A percentile compares a stretch with the other conserved stretches of the same genome.
Evolutionary conservation across 2,888 invertebrate species (phyloP).

Genomic region (Tenodera sinensis): DNA sequence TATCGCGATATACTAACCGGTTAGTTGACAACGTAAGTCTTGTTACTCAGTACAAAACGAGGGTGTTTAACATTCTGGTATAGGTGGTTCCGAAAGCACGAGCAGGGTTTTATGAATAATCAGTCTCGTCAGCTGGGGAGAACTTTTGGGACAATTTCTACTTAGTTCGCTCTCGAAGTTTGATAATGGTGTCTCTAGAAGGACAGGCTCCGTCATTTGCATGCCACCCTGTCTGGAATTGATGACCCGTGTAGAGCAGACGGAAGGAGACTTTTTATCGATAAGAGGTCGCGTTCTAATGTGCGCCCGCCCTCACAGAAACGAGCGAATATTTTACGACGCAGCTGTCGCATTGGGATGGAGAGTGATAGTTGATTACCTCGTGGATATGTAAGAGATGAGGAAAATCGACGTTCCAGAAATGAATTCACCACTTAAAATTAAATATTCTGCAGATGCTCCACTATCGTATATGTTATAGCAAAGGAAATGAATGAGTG

Average conservation of each 20-base stretch:
- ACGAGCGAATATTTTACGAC: neutral
- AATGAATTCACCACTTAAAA: too few species aligned
- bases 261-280: neutral
- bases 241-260: neutral
- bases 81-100: neutral
- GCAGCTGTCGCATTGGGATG: neutral
- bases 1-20: too few species aligned
- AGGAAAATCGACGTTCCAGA: too few species aligned
- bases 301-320: neutral
- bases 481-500: too few species aligned
- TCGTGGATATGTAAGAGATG: too few species aligned
- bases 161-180: neutral
- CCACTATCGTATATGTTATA: too few species aligned
- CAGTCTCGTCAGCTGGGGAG: neutral
- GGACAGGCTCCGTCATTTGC: neutral
- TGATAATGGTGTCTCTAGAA: neutral
- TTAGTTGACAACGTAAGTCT: too few species aligned
- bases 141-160: neutral
- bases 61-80: neutral
- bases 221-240: neutral
- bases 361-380: too few species aligned
- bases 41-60: too few species aligned
- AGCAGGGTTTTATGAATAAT: neutral
- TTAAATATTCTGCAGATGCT: too few species aligned
- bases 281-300: neutral